These are phyloP conservation scores for Neoniphon sammara DNA, from an alignment of 2,797 vertebrate species.

Conservation along the genomic window DNA sequence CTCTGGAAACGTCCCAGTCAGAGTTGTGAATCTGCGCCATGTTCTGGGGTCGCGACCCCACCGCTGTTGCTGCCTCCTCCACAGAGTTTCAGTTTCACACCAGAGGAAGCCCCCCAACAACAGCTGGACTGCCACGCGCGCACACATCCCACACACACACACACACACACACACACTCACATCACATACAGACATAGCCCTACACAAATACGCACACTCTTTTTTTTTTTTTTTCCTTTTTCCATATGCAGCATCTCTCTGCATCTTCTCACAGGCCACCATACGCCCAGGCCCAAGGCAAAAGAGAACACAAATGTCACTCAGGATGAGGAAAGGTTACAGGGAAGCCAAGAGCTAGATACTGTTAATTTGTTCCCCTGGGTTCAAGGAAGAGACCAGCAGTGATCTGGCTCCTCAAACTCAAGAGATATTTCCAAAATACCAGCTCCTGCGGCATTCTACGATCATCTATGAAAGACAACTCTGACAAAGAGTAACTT, in stretches of 20 bases:
- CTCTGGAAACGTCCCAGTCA: slow-evolving; percentile 26
- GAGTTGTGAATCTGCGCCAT: slow-evolving; percentile 62
- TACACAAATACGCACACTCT: slow-evolving; percentile 36
- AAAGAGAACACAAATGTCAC: slow-evolving; percentile 82
- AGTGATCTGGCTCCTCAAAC: slow-evolving; percentile 56
- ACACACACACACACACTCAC: slow-evolving; percentile 48
- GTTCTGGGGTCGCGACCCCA: slow-evolving; percentile 63
- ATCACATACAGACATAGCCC: slow-evolving; percentile 46
- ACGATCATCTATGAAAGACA: slow-evolving; percentile 38
- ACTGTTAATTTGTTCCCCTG: slow-evolving; percentile 83
- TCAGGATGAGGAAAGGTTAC: slow-evolving; percentile 81
- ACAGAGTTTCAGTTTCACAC: slow-evolving; percentile 58
- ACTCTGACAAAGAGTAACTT: slow-evolving; percentile 39
- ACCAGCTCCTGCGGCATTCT: slow-evolving; percentile 56
- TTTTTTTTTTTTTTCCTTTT: slow-evolving; percentile 64
- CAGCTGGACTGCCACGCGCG: slow-evolving; percentile 58
- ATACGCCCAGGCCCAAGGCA: slow-evolving; percentile 76
- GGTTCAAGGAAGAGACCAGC: slow-evolving; percentile 65
- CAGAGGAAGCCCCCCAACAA: slow-evolving; percentile 54
- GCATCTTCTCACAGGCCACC: slow-evolving; percentile 66
- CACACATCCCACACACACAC: slow-evolving; percentile 17
- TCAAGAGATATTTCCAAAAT: slow-evolving; percentile 68
- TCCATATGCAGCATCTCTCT: slow-evolving; percentile 76
- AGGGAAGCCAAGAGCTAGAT: slow-evolving; percentile 67
- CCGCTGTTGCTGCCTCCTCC: slow-evolving; percentile 47